Evolutionary conservation across 2,797 vertebrate species (phyloP).

Genomic region (Craterocephalus amniculus): DNA sequence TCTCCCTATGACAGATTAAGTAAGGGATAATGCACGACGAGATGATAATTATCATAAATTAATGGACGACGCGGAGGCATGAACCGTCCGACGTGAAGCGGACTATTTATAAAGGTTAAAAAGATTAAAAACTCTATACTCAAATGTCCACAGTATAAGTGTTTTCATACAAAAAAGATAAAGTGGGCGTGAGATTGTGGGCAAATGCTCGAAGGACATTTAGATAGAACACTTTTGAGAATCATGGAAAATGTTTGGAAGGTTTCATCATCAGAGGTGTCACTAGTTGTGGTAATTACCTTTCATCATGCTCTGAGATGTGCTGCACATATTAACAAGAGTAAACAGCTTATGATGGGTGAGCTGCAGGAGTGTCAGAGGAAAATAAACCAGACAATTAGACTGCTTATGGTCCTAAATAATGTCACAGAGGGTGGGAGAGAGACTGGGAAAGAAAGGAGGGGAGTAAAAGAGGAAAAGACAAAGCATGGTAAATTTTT

Average conservation of each 20-base stretch:
- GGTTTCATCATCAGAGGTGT: constrained; percentile 30
- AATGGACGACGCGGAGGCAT: no score
- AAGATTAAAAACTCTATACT: no score
- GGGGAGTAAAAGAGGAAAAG: constrained; percentile 11
- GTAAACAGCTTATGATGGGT: constrained; percentile 57
- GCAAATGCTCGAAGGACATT: constrained; percentile 12
- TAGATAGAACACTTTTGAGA: constrained; percentile 8
- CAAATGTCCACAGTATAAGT: no score
- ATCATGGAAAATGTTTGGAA: constrained; percentile 24
- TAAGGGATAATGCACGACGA: no score
- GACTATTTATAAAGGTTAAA: no score
- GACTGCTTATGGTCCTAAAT: constrained; percentile 42
- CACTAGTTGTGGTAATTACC: constrained; percentile 42
- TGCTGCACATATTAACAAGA: constrained; percentile 50
- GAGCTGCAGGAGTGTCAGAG: constrained; percentile 55
- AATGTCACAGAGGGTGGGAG: constrained; percentile 37
- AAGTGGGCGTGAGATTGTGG: background rate
- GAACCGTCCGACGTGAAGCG: no score
- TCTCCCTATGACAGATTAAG: no score
- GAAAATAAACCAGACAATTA: constrained; percentile 53
- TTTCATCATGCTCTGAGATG: constrained; percentile 53
- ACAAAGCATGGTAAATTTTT: constrained; percentile 9
- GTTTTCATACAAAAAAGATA: background rate
- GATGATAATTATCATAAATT: no score
- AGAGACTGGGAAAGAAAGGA: constrained; percentile 10